phyloP scores from a whole-genome alignment of 1,140 invertebrate species.

The Drosophila ogumai region DNA sequence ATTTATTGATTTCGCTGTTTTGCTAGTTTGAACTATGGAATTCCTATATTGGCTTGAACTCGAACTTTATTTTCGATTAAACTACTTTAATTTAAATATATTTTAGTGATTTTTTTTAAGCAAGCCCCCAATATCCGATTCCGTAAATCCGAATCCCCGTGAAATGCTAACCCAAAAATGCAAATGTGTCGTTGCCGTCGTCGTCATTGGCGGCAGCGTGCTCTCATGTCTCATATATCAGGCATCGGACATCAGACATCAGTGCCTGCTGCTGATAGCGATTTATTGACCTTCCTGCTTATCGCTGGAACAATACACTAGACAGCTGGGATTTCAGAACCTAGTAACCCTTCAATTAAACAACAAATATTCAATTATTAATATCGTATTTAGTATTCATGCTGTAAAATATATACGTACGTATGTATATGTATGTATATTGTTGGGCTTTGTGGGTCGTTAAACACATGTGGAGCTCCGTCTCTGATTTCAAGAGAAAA shows the following conservation, averaged over 20 bases:
- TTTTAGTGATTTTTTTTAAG: neutral
- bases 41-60: neutral
- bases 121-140: neutral
- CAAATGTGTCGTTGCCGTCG: conserved; percentile 32
- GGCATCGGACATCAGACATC: conserved; percentile 61
- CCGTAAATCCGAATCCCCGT: neutral
- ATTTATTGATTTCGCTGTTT: neutral
- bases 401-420: neutral
- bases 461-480: conserved; percentile 1
- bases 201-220: neutral
- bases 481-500: conserved; percentile 24
- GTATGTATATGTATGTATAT: neutral
- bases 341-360: conserved; percentile 1
- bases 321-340: conserved; percentile 5
- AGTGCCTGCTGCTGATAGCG: conserved; percentile 46
- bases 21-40: too few relatives aligned
- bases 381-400: neutral
- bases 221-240: conserved; percentile 33
- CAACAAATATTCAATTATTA: neutral
- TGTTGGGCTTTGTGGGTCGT: neutral
- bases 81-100: neutral
- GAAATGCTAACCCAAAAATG: conserved; percentile 30
- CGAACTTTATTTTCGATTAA: neutral
- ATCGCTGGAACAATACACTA: conserved; percentile 46
- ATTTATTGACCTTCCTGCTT: conserved; percentile 81